Base-by-base conservation (phyloP, 2,113 vertebrate genomes). In the Oryzias woworae region DNA sequence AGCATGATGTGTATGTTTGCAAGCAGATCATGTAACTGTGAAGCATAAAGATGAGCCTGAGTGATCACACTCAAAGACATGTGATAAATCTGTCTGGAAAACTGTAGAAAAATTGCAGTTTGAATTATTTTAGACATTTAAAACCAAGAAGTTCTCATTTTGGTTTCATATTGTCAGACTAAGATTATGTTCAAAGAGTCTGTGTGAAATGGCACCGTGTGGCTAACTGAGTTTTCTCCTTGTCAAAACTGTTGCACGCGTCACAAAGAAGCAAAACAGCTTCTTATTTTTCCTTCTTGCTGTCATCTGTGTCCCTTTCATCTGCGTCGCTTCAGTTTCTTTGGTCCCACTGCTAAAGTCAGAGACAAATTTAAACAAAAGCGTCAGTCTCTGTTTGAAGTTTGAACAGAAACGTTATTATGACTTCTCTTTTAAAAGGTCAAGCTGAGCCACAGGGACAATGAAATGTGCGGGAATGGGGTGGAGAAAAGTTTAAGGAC, bases 401-500 rank as follows among this genome's bases (percentile, higher is more conserved):
- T 88, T 69, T 71, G 68, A 85, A 78, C 66, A 80, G 78, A 83
- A 72, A 80, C 74, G n/a, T 81, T 88, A 80, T 90, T 89, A 83
- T 90, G 83, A 87, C 84, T 81, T 85, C 70, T 81, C 71, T 60
- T 46, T 78, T 53, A 70, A 81, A 81, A 90, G 85, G 87, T 87
- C 88, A 85, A 78, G 63, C 80, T 83, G 85, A 82, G 84, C 85
- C 83, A 71, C 80, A 85, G 79, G 80, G 79, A 22, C 71, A 73
- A 85, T 85, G 45, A 71, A 82, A 76, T 84, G 64, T 55, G 64
- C 48, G 46, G 57, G 58, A 20, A 50, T 58, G 74, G 74, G 62
- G 66, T 64, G 54, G 62, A 45, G 56, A 60, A 64, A 48, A 48
- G 62, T 73, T 73, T 73, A 69, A 82, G 62, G 54, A 73, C 66